Evolutionary conservation across 1,140 invertebrate species (phyloP), one percentile per base, ranked within the genome.

Genomic region (Drosophila funebris): DNA sequence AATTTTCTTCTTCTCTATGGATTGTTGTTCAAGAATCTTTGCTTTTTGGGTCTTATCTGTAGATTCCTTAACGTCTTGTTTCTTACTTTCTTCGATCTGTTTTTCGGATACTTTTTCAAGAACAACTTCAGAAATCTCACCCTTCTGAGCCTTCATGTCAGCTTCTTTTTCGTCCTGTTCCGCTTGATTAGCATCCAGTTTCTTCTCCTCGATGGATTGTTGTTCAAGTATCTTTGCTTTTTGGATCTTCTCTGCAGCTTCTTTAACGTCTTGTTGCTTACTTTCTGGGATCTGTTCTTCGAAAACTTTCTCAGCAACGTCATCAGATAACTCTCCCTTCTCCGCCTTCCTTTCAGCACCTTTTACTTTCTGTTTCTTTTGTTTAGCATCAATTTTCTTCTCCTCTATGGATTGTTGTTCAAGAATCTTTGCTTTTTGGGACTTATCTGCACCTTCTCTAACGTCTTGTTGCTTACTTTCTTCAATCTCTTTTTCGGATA

Each of bases 251-350:
- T 37, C 41, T 37, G 44, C 39, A 4, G 41, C 6, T 9, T 66
- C 63, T 24, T 66, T 39, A 14, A 57, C 13, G 1, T 27, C 52
- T 7, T 24, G 8, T 11, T 31, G 53, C 18, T 60, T 31, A 3
- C 6, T 16, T 8, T 57, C 41, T 1, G 48, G n/a, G n/a, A 60
- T 27, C 16, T 63, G 37, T 57, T 36, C 53, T 36, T 60, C 33
- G 11, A 27, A 16, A 14, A 44, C 13, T 29, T 60, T 58, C 22
- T 73, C 62, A 24, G 41, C 41, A 8, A 33, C 14, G 2, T 66
- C 61, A 24, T 66, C 61, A 33, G 50, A 72, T 16, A 64, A 53
- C 73, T 90, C 73, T 37, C 52, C 36, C 36, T 76, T 67, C 48
- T 73, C 44, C 8, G 39, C 33, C 24, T 18, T 52, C 39, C 29